Base-by-base conservation (phyloP, 2,797 vertebrate species). In the Periophthalmus magnuspinnatus region DNA sequence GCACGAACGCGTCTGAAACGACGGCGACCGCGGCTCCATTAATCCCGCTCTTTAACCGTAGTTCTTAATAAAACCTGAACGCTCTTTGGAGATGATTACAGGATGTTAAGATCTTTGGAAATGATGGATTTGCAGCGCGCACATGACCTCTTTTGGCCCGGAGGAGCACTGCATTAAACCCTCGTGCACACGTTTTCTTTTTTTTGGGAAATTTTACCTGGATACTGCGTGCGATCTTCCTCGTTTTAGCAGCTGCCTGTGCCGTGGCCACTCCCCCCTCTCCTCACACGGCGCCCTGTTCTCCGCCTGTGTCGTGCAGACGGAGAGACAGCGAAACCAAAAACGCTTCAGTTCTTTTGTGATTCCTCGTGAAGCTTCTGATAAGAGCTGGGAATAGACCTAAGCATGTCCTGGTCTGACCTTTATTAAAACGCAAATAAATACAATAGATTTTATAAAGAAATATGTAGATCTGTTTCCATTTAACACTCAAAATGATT, bases 61-160 rank as follows among this genome's bases (percentile, higher is more conserved):
- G 48, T 74, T 75, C 76, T 79, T 81, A 72, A 84, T 82, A 81
- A 83, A 85, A 65, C 65, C 62, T 67, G 38, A 79, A 60, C 74
- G 74, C 78, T 81, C 70, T 84, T 71, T 75, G 68, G 69, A 76
- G 77, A 86, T 87, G 75, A 89, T 90, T 79, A 83, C 80, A 80
- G 77, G 76, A 90, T 82, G 84, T 88, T 82, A 86, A 84, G 85
- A 79, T 75, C 71, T 76, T 28, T 71, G 69, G 76, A 88, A 83
- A 68, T 85, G 89, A 89, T 80, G 72, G 86, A 89, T 91, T 82
- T 81, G 84, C 77, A 91, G 91, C 90, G 92, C 92, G 92, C 90
- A 91, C 80, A 92, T 93, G 93, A 93, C 92, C 92, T 91, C 93
- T 93, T 91, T 94, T 92, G 92, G 91, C 86, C 86, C 86, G 55